Evolutionary conservation across 2,113 vertebrate species (phyloP).

Genomic region (Fukomys damarensis): DNA sequence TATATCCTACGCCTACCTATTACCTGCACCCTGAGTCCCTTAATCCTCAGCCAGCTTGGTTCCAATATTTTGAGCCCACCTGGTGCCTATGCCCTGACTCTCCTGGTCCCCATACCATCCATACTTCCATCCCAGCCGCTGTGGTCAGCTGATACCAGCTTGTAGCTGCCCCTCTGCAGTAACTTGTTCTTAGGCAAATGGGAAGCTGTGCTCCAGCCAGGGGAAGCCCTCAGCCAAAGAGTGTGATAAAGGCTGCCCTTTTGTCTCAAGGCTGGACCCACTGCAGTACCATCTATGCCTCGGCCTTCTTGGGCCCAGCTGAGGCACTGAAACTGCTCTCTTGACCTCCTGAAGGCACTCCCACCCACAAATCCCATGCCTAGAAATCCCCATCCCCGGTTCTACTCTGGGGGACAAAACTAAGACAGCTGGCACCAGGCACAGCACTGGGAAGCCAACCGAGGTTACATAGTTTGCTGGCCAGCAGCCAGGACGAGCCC

Average conservation of each 20-base stretch:
- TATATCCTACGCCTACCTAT: neutral
- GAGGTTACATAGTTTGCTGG: neutral
- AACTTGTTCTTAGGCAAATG: too few relatives aligned
- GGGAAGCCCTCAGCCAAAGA: neutral
- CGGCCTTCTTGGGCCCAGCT: too few relatives aligned
- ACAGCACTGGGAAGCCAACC: rapidly evolving
- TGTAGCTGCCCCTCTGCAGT: too few relatives aligned
- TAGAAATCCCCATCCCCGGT: too few relatives aligned
- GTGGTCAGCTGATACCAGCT: neutral
- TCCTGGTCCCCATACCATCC: neutral
- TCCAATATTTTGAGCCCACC: neutral
- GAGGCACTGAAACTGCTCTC: neutral
- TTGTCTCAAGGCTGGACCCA: too few relatives aligned
- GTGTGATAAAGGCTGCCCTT: neutral
- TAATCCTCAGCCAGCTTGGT: neutral
- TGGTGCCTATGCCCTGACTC: neutral
- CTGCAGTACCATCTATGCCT: rapidly evolving
- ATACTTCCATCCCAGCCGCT: neutral
- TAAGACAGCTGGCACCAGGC: neutral
- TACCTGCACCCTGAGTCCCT: too few relatives aligned
- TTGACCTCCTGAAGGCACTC: neutral
- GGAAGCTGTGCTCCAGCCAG: neutral
- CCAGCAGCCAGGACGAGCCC: neutral
- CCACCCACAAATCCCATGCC: too few relatives aligned
- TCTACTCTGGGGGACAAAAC: neutral